Base-by-base conservation (phyloP, 30 jellyfish, hydroid and myxozoan genomes). In the Cassiopea andromeda region DNA sequence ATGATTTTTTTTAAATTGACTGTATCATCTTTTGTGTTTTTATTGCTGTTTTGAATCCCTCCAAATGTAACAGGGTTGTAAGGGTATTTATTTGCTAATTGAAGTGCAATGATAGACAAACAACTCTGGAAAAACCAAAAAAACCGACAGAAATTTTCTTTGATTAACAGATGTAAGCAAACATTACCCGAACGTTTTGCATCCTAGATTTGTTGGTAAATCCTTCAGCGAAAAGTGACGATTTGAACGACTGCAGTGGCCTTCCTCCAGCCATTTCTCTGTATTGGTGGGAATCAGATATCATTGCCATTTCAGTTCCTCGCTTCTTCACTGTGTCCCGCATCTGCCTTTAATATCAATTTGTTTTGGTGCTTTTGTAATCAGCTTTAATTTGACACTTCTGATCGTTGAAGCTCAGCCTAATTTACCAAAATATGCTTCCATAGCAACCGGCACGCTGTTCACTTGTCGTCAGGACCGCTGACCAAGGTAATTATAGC, bases 371-470 rank as follows among this genome's bases (percentile, higher is more conserved):
- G 49, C 43, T 60, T 38, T 4, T 43, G 46, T 15, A 46, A 6
- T 68, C 70, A 19, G 73, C 90, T 69, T 83, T 85, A 85, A 83
- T 44, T 49, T 57, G 1, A 14, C 1, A 46, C 46, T 83, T 83
- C 92, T 66, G 75, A 14, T 83, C 85, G 70, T 83, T 60, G 61
- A 68, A 80, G 19, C 17, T 73, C 67, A 83, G 50, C 76, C 76
- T 46, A 44, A 54, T 73, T 70, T 47, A 47, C 68, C 74, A 45
- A 7, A 5, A 58, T 66, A 12, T 16, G 85, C 75, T 83, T 59
- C 61, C 85, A 83, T 83, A 77, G 92, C 60, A 69, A 83, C 92
- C 85, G 46, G 61, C 92, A 59, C 85, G 92, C 92, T 83, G 92
- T 59, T 83, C 92, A 68, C 76, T 83, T 71, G 43, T 69, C 78